A percentile compares a stretch with the other conserved stretches of the same genome.
These are phyloP conservation scores for Carettochelys insculpta DNA, from an alignment of 2,113 vertebrate species.

Conservation along the genomic window DNA sequence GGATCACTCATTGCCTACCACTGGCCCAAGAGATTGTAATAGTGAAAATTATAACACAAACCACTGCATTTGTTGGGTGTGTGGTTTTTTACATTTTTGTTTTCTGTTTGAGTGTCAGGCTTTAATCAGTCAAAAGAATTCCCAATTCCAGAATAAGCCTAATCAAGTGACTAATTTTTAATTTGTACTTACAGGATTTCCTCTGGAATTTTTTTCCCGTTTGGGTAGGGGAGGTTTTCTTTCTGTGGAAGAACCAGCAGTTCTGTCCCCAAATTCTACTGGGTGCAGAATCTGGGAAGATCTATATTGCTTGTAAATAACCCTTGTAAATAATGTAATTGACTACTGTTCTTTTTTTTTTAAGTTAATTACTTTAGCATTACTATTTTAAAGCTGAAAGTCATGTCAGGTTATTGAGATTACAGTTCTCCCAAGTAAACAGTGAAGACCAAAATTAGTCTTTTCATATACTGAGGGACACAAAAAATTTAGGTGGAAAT, in stretches of 20 bases:
- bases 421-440: background rate
- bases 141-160: background rate
- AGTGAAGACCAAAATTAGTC: background rate
- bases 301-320: background rate
- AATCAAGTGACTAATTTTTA: background rate
- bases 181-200: background rate
- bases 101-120: background rate
- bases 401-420: background rate
- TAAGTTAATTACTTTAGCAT: background rate
- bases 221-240: background rate
- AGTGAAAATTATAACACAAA: background rate
- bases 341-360: background rate
- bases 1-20: too few species aligned
- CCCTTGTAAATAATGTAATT: background rate
- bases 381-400: background rate
- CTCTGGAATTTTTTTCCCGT: background rate
- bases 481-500: background rate
- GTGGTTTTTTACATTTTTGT: background rate
- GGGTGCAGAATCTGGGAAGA: background rate
- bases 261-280: background rate
- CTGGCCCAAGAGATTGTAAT: background rate
- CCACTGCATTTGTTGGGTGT: background rate
- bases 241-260: background rate
- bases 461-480: background rate
- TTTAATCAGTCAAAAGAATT: background rate